Evolutionary conservation across 1,140 invertebrate species (phyloP), one percentile per base, ranked within the genome.

Genomic region (Coelopa frigida): DNA sequence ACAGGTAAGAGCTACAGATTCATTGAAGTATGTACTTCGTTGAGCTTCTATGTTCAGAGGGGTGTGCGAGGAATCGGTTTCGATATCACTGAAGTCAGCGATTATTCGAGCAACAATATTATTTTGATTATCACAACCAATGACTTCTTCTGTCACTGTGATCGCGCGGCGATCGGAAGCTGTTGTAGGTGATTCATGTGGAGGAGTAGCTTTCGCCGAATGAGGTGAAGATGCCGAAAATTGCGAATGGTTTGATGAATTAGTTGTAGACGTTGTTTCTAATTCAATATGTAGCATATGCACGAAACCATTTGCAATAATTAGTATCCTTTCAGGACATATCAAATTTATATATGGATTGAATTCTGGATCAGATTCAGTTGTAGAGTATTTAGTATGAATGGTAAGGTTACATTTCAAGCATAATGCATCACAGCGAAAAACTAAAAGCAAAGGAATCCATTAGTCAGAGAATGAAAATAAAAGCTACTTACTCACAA

Each of bases 361-460:
- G 24, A 70, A 70, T 27, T 49, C 46, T 14, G 59, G 66, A 50
- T 69, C 64, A 5, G 63, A 58, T 53, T 70, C 67, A 12, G 52
- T 58, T 7, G 58, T 58, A 7, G 63, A 61, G 50, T 70, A 70
- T 48, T 70, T 70, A 23, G 63, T 69, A 43, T 70, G 67, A 42
- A 70, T 58, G n/a, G 67, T 70, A 26, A 70, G 48, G 57, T 69
- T 63, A 39, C 67, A 70, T 43, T 61, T 59, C 5, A 70, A 55
- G 44, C 67, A 70, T 37, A 69, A 58, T 10, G 57, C 53, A 42
- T 63, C 55, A 46, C 57, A 59, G 44, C 60, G 60, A 47, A 61
- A 67, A 56, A 51, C 65, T 68, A 39, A n/a, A 24, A 27, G n/a
- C 17, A 24, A n/a, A n/a, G n/a, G 23, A 24, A 22, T 26, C 15